Conservation (phyloP, 2,888 invertebrate species). For the Urechis unicinctus region DNA sequence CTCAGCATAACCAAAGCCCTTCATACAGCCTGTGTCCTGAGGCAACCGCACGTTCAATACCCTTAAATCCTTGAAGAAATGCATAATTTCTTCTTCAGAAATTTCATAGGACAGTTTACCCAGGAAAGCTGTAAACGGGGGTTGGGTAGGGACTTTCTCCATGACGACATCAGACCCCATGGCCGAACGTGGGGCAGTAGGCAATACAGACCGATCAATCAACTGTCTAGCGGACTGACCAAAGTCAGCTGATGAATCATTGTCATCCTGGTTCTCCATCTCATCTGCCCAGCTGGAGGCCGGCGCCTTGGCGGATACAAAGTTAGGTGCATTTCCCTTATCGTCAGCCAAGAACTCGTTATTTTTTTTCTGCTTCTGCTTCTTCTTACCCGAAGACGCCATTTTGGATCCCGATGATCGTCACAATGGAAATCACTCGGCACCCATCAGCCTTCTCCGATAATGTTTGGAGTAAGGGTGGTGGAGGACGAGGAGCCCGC, state of each 20-base stretch:
- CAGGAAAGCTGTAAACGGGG: conserved; percentile 83
- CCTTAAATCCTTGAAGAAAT: conserved; percentile 73
- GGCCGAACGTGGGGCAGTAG: conserved; percentile 87
- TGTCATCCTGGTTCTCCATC: conserved; percentile 56
- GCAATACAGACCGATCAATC: conserved; percentile 59
- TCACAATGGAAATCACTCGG: too few species aligned
- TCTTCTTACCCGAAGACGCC: conserved; percentile 14
- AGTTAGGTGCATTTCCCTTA: conserved; percentile 9
- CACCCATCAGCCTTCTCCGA: too few species aligned
- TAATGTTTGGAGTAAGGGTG: too few species aligned
- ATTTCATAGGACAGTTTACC: conserved; percentile 90
- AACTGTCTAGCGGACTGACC: not conserved
- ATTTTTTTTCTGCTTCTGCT: conserved; percentile 67
- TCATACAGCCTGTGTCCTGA: conserved; percentile 69
- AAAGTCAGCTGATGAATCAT: not conserved
- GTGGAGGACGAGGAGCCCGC: too few species aligned
- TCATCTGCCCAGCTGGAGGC: conserved; percentile 67
- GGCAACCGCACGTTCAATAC: conserved; percentile 72
- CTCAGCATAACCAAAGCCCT: conserved; percentile 88
- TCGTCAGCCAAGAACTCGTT: conserved; percentile 72
- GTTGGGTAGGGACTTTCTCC: conserved; percentile 68
- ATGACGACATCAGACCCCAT: conserved; percentile 76
- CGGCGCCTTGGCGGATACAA: conserved; percentile 9
- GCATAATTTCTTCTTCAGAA: conserved; percentile 73
- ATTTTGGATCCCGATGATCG: too few species aligned